Conservation (phyloP, 1,140 invertebrate species). For the Dendrolimus kikuchii region DNA sequence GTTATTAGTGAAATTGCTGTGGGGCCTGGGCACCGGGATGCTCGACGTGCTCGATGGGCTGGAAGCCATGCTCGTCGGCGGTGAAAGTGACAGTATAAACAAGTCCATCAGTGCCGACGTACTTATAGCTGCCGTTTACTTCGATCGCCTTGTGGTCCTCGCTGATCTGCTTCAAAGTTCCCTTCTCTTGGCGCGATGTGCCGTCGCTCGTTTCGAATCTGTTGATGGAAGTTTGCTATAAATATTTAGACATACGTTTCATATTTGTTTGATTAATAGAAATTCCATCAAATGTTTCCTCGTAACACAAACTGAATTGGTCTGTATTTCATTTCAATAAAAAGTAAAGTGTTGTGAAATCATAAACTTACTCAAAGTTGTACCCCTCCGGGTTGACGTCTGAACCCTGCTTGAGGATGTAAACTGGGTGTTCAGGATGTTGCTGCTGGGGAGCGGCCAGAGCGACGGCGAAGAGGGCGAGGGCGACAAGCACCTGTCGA, state of each 20-base stretch:
- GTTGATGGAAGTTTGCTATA: slow-evolving; percentile 2
- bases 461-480: slow-evolving; percentile 41
- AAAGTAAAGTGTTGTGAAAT: too few species aligned
- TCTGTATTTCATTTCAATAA: too few species aligned
- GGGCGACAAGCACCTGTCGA: slow-evolving; percentile 37
- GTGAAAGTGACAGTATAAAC: slow-evolving; percentile 73
- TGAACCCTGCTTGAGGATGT: slow-evolving; percentile 57
- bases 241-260: background rate
- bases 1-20: slow-evolving; percentile 16
- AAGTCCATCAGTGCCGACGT: slow-evolving; percentile 71
- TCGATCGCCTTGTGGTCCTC: slow-evolving; percentile 49
- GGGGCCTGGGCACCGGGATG: slow-evolving; percentile 27
- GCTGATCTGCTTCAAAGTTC: slow-evolving; percentile 47
- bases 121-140: slow-evolving; percentile 72
- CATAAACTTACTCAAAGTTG: slow-evolving; percentile 43
- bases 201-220: slow-evolving; percentile 62
- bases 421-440: slow-evolving; percentile 27
- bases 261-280: too few species aligned
- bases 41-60: slow-evolving; percentile 54
- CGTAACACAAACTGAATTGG: too few species aligned
- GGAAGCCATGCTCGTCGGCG: slow-evolving; percentile 73
- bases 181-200: slow-evolving; percentile 53
- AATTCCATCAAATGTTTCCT: too few species aligned
- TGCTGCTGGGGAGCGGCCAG: slow-evolving; percentile 42
- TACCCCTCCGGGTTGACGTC: slow-evolving; percentile 54